Evolutionary conservation across 2,888 invertebrate species (phyloP), one percentile per base, ranked within the genome.

Genomic region (Drosophila demipolita): DNA sequence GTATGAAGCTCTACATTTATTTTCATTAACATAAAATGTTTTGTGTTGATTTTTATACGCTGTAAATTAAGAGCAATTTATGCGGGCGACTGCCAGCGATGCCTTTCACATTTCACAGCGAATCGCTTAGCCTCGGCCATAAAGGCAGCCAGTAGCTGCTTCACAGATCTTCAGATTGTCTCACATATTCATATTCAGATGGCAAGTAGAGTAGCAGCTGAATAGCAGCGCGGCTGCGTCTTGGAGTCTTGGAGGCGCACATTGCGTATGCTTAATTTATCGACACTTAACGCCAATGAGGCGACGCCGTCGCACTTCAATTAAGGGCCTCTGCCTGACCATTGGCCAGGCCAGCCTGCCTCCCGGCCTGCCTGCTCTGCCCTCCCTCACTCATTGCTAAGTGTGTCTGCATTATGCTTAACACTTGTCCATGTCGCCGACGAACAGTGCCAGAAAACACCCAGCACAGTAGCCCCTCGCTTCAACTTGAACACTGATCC

Each of bases 11-110:
- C 75, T 72, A 77, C 82, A 80, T 68, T 86, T 83, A 78, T 80
- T 86, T 83, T 88, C 84, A 91, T 91, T 90, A 88, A 88, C 90
- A 91, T 91, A 91, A 91, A 87, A 89, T 83, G 87, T 89, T 87
- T 86, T 87, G 82, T 88, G 81, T 89, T 89, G 86, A 89, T 89
- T 87, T 87, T 87, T 75, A 87, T 87, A 68, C 61, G 81, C 79
- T 75, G 74, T 89, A 89, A 87, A 86, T 87, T 86, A 84, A 73
- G 71, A 61, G 67, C 73, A 86, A 87, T 87, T 89, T 86, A 89
- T 89, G 82, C 80, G 71, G 49, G 32, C 15, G 20, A n/a, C 29
- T n/a, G 55, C 76, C 36, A 73, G 55, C 63, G 55, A 40, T 63
- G 80, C 80, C 78, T 78, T 73, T 75, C 71, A 82, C 74, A 74